These are phyloP conservation scores for Acleris sparsana DNA, from an alignment of 2,888 invertebrate genomes.

Conservation along the genomic window DNA sequence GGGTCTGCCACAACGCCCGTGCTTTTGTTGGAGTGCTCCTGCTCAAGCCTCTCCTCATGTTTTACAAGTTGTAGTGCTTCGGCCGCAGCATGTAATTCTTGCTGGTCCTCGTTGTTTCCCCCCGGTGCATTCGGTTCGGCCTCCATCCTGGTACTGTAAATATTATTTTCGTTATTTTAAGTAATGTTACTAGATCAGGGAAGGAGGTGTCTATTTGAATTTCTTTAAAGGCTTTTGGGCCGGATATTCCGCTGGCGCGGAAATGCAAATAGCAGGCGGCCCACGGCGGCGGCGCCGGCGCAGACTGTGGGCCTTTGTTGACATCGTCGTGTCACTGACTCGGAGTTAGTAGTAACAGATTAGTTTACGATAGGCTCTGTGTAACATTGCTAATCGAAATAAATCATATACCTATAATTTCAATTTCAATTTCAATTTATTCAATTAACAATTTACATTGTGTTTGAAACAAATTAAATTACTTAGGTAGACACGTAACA, in stretches of 20 bases:
- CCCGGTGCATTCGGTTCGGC: slow-evolving; percentile 21
- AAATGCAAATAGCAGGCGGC: slow-evolving; percentile 61
- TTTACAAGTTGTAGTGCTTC: slow-evolving; percentile 76
- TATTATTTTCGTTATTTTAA: slow-evolving; percentile 24
- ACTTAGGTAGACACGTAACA: too few species aligned
- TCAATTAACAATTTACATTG: too few species aligned
- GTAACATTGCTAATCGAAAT: neutral
- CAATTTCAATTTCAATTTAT: too few species aligned
- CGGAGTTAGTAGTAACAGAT: slow-evolving; percentile 3
- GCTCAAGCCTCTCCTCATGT: slow-evolving; percentile 59
- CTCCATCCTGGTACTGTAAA: slow-evolving; percentile 35
- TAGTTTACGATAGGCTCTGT: neutral
- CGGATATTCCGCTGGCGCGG: slow-evolving; percentile 62
- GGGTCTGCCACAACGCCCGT: slow-evolving; percentile 59
- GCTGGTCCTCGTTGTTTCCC: slow-evolving; percentile 43
- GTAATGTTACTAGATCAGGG: slow-evolving; percentile 20
- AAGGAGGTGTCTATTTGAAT: slow-evolving; percentile 34
- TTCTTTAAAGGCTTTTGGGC: slow-evolving; percentile 49
- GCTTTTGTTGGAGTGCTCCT: slow-evolving; percentile 33
- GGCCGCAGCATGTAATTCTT: slow-evolving; percentile 48
- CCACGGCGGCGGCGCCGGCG: slow-evolving; percentile 41
- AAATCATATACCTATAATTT: too few species aligned
- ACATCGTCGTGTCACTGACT: slow-evolving; percentile 31
- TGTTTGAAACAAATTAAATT: too few species aligned
- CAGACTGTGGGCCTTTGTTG: slow-evolving; percentile 22